Conservation (phyloP, 2,888 invertebrate species). For the Phlogophora meticulosa region DNA sequence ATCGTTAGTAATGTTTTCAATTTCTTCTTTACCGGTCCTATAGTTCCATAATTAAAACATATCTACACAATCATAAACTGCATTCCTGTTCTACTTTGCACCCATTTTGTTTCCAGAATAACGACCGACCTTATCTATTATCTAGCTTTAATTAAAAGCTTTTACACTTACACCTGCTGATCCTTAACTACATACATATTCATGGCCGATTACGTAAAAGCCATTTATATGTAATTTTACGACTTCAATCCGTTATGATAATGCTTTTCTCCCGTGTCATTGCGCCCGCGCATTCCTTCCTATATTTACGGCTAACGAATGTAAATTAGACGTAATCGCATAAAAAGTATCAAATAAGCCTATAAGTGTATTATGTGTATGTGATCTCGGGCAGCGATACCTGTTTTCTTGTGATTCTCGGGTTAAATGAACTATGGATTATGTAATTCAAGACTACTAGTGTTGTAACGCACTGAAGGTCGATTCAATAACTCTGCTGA, state of each 20-base stretch:
- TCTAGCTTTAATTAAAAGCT: conserved; percentile 31
- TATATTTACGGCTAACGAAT: conserved; percentile 54
- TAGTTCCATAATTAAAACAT: background rate
- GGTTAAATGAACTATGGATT: conserved; percentile 41
- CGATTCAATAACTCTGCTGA: background rate
- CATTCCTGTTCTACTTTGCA: background rate
- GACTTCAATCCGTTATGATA: conserved; percentile 50
- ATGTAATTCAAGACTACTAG: conserved; percentile 32
- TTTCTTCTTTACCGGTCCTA: background rate
- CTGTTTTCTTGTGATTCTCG: conserved; percentile 46
- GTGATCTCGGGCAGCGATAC: conserved; percentile 41
- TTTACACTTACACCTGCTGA: conserved; percentile 18
- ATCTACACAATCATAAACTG: no score
- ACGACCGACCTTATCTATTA: conserved; percentile 11
- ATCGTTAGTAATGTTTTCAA: background rate
- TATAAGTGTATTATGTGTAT: conserved; percentile 36
- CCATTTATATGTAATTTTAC: conserved; percentile 57
- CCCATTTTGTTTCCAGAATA: background rate
- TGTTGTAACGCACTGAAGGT: conserved; percentile 14
- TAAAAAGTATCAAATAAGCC: conserved; percentile 46
- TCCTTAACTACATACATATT: conserved; percentile 53
- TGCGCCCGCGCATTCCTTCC: conserved; percentile 56
- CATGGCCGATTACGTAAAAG: conserved; percentile 51
- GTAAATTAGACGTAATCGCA: conserved; percentile 62
- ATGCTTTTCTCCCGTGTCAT: conserved; percentile 62